phyloP scores from a whole-genome alignment of 1,140 invertebrate species.

The Diuraphis noxia region DNA sequence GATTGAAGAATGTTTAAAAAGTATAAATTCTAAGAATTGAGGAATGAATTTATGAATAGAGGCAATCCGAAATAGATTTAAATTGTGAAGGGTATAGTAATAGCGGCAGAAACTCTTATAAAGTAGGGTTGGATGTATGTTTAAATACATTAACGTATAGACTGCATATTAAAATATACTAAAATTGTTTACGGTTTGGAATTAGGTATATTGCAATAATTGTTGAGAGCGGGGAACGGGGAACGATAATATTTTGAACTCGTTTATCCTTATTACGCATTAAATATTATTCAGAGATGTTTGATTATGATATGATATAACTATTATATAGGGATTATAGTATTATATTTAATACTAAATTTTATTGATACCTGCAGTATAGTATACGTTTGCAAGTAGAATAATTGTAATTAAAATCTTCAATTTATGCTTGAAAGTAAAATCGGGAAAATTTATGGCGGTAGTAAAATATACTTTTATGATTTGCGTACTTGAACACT shows the following conservation, averaged over 20 bases:
- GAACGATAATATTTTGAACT: not conserved
- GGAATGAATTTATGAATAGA: no score
- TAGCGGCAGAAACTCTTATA: no score
- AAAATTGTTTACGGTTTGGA: not conserved
- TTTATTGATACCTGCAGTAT: not conserved
- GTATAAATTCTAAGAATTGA: no score
- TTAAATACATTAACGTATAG: not conserved
- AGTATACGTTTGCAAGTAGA: not conserved
- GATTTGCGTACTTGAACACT: not conserved
- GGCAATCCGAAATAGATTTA: no score
- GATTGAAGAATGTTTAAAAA: no score
- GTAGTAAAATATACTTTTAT: not conserved
- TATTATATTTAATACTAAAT: not conserved
- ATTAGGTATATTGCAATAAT: not conserved
- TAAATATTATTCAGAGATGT: not conserved
- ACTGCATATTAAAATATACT: not conserved
- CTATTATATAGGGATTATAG: not conserved
- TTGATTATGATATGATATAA: not conserved
- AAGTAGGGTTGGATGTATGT: not conserved
- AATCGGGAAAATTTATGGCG: not conserved
- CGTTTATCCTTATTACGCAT: not conserved
- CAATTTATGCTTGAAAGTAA: not conserved
- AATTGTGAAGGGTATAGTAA: no score
- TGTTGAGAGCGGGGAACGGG: not conserved
- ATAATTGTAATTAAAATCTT: not conserved